These are phyloP conservation scores for Notodonta ziczac DNA, from an alignment of 2,888 invertebrate species.

Conservation along the genomic window DNA sequence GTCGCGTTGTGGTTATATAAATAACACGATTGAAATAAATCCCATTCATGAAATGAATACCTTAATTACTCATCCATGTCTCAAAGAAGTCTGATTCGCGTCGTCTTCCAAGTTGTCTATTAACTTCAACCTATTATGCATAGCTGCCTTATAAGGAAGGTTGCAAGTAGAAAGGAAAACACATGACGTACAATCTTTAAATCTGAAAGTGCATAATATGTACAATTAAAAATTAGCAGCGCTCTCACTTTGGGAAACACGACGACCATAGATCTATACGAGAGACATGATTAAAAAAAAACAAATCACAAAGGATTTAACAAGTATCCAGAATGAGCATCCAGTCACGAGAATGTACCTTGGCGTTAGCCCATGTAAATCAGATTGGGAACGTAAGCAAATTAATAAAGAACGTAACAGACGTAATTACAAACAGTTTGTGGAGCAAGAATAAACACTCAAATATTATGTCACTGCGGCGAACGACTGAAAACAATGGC, in stretches of 20 bases:
- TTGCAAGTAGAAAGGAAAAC: not conserved
- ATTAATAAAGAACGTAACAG: not conserved
- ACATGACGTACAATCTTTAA: not conserved
- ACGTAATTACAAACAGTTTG: not conserved
- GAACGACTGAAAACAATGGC: constrained; percentile 2
- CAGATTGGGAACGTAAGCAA: not conserved
- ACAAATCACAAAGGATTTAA: no score
- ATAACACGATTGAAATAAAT: no score
- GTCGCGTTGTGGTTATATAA: no score
- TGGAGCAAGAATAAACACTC: not conserved
- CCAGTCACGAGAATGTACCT: not conserved
- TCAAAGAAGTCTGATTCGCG: no score
- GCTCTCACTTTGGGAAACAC: not conserved
- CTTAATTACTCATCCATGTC: no score
- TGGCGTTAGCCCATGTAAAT: not conserved
- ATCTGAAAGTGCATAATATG: not conserved
- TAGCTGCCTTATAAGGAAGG: not conserved
- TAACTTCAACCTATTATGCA: not conserved
- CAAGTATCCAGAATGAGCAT: not conserved
- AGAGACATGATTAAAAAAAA: no score
- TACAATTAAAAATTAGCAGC: not conserved
- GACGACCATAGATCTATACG: not conserved
- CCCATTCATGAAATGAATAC: no score
- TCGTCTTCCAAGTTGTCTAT: not conserved
- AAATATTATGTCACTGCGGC: not conserved